Base-by-base conservation (phyloP, 1,140 invertebrate species). In the Dermatophagoides farinae region DNA sequence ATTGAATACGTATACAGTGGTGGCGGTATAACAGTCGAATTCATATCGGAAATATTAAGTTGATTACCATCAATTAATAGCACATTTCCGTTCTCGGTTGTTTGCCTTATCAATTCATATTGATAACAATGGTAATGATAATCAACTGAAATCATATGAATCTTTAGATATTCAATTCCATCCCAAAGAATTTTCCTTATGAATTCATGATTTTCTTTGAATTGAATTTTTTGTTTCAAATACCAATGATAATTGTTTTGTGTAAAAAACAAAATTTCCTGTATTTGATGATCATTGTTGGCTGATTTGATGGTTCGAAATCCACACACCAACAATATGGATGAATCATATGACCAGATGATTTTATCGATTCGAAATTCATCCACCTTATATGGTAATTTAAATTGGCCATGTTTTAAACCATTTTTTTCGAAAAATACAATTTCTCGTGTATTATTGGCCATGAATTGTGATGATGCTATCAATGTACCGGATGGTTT, bases 371-470 rank as follows among this genome's bases (percentile, higher is more conserved):
- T 77, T 70, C 78, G 38, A 18, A 65, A 55, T 50, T 57, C 14
- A 64, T 63, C 68, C n/a, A n/a, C 6, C 23, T 23, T 39, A 31
- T 6, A 57, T 14, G 83, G 80, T 55, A 93, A 69, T 9, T 70
- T 68, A 68, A 92, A 85, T 66, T 88, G 83, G 47, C 84, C 81
- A 74, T 92, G 87, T 65, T 81, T 80, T 14, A 93, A 72, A 6
- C 90, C 90, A 78, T 95, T 95, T 69, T 87, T 90, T 68, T 95
- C 90, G 74, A 90, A 89, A 64, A 92, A 82, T 11, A 81, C 74
- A 39, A 92, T 74, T n/a, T 82, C 75, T 68, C 83, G 80, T 57
- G 80, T 79, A 47, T 62, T 59, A 11, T 74, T 68, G 0, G 78
- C 67, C 62, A 72, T 73, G 2, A 31, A 31, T 66, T 85, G 82